Evolutionary conservation across 2,888 invertebrate genomes (phyloP).

Genomic region (Dasysyrphus albostriatus): DNA sequence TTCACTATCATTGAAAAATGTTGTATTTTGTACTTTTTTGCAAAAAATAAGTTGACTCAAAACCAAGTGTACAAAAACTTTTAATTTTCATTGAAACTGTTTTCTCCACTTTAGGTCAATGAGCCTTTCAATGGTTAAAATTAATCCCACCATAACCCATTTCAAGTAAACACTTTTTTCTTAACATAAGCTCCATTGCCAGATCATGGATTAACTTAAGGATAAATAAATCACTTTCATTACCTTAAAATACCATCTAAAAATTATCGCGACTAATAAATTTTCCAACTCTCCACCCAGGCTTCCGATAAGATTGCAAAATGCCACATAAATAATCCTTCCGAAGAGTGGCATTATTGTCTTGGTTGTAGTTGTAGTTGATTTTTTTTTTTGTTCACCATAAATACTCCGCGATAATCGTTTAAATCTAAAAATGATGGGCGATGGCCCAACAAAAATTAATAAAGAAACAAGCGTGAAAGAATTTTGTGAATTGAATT

Average conservation of each 20-base stretch:
- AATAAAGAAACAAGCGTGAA: slow-evolving; percentile 37
- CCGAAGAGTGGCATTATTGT: slow-evolving; percentile 38
- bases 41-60: too few species aligned
- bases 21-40: too few species aligned
- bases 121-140: background rate
- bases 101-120: background rate
- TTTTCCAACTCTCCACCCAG: slow-evolving; percentile 55
- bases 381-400: slow-evolving; percentile 19
- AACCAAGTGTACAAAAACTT: too few species aligned
- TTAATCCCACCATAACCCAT: background rate
- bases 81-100: too few species aligned
- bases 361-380: slow-evolving; percentile 1
- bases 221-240: slow-evolving; percentile 51
- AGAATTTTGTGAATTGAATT: slow-evolving; percentile 48
- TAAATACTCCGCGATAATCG: slow-evolving; percentile 57
- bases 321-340: slow-evolving; percentile 61
- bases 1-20: too few species aligned
- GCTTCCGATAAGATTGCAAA: slow-evolving; percentile 54
- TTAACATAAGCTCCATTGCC: background rate
- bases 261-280: slow-evolving; percentile 58
- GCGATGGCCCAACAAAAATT: slow-evolving; percentile 11
- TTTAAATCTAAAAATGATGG: slow-evolving; percentile 48
- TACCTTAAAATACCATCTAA: slow-evolving; percentile 10
- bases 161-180: background rate
- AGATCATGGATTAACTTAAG: slow-evolving; percentile 15